Percentiles rank a stretch among this genome's conserved stretches.
Conservation (phyloP, 2,888 invertebrate species). For the Phortica magna region DNA sequence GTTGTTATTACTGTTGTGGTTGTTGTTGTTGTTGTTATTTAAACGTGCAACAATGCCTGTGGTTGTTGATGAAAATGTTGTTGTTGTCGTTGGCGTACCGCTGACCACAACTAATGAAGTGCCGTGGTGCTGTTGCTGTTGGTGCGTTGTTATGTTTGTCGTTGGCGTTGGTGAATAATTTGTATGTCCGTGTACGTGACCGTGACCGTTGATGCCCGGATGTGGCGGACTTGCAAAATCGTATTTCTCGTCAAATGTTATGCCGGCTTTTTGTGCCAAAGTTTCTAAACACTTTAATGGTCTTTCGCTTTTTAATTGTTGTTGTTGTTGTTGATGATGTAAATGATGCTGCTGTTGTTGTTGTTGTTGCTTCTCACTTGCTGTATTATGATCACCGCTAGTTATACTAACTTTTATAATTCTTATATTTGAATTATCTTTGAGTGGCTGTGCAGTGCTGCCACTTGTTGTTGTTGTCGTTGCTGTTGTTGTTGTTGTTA, state of each 20-base stretch:
- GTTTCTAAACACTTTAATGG: conserved; percentile 85
- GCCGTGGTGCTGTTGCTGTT: conserved; percentile 10
- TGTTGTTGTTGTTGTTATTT: conserved; percentile 24
- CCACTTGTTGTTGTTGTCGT: conserved; percentile 55
- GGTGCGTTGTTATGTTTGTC: conserved; percentile 14
- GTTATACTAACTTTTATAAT: conserved; percentile 59
- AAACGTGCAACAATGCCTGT: background rate
- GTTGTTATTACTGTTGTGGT: conserved; percentile 33
- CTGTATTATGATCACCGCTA: conserved; percentile 78
- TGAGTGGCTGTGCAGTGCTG: conserved; percentile 67
- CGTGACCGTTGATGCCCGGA: conserved; percentile 51
- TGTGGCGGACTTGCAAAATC: conserved; percentile 81
- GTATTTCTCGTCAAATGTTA: conserved; percentile 87
- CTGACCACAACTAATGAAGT: conserved; percentile 14
- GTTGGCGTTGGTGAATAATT: conserved; percentile 31
- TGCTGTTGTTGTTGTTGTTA: conserved; percentile 35
- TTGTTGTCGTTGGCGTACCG: conserved; percentile 30
- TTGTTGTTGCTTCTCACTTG: conserved; percentile 69
- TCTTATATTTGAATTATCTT: conserved; percentile 77
- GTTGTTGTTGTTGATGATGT: conserved; percentile 69
- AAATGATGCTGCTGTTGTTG: conserved; percentile 70
- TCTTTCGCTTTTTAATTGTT: conserved; percentile 68
- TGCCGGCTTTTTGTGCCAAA: conserved; percentile 85
- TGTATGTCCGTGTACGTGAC: conserved; percentile 2
- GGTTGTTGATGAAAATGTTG: background rate